Evolutionary conservation across 2,113 vertebrate genomes (phyloP).

Genomic region (Odobenus rosmarus): DNA sequence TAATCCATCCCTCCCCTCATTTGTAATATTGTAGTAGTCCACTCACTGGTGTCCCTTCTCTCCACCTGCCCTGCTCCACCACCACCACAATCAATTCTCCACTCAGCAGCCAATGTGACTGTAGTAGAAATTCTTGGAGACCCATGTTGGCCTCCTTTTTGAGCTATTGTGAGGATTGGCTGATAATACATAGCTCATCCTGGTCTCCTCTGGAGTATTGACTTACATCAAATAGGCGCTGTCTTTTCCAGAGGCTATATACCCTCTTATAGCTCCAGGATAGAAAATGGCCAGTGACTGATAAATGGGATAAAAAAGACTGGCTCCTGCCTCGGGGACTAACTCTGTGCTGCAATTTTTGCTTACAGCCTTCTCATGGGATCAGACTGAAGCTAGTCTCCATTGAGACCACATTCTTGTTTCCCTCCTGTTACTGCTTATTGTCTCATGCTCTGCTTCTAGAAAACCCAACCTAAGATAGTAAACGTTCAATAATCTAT

Average conservation of each 20-base stretch:
- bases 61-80: not conserved
- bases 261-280: not conserved
- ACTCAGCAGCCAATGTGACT: not conserved
- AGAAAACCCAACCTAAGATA: not conserved
- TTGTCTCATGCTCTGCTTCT: not conserved
- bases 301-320: not conserved
- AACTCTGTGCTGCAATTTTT: not conserved
- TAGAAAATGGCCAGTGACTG: not conserved
- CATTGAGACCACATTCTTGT: not conserved
- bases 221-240: not conserved
- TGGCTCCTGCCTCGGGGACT: not conserved
- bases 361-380: not conserved
- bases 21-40: not conserved
- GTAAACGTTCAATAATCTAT: not conserved
- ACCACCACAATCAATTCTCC: not conserved
- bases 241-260: not conserved
- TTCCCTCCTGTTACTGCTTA: not conserved
- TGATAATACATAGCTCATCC: not conserved
- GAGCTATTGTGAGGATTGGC: not conserved
- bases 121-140: not conserved
- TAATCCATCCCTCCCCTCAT: not conserved
- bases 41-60: not conserved
- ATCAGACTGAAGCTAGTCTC: not conserved
- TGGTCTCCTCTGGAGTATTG: not conserved
- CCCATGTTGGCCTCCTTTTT: not conserved